Conservation (phyloP, 2,113 vertebrate species). For the Elaphurus davidianus region DNA sequence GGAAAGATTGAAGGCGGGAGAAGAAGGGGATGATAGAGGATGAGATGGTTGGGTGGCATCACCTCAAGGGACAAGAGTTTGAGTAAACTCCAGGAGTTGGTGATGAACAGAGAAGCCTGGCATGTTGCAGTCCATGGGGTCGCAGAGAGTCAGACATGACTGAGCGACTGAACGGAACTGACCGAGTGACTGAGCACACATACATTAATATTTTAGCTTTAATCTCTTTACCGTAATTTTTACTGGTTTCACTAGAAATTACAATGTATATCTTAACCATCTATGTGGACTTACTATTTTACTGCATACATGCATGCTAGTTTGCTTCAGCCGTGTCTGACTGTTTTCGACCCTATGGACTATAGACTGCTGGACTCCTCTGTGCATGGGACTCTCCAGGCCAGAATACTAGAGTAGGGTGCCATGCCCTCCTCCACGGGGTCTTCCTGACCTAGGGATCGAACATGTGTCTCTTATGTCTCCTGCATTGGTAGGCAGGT, state of each 20-base stretch:
- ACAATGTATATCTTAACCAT: not conserved
- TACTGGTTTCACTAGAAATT: not conserved
- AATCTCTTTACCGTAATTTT: not conserved
- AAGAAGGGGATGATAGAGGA: not conserved
- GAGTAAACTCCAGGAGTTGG: not conserved
- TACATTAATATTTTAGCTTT: not conserved
- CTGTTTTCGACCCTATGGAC: not conserved
- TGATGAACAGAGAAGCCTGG: not conserved
- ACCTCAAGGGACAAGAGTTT: not conserved
- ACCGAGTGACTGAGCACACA: not conserved
- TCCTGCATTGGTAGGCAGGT: not conserved
- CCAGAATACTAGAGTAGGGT: not conserved
- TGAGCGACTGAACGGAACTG: not conserved
- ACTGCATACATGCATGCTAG: not conserved
- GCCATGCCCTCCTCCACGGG: not conserved
- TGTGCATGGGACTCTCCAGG: not conserved
- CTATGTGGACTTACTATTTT: not conserved
- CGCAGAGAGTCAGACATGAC: accelerated
- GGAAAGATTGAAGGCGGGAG: not conserved
- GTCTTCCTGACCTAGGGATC: not conserved
- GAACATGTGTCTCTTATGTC: not conserved
- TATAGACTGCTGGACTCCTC: not conserved
- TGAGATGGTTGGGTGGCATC: not conserved
- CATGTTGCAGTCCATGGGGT: not conserved
- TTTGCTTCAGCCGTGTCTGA: accelerated